phyloP scores from a whole-genome alignment of 1,140 invertebrate species.

The Macrosteles quadrilineatus region DNA sequence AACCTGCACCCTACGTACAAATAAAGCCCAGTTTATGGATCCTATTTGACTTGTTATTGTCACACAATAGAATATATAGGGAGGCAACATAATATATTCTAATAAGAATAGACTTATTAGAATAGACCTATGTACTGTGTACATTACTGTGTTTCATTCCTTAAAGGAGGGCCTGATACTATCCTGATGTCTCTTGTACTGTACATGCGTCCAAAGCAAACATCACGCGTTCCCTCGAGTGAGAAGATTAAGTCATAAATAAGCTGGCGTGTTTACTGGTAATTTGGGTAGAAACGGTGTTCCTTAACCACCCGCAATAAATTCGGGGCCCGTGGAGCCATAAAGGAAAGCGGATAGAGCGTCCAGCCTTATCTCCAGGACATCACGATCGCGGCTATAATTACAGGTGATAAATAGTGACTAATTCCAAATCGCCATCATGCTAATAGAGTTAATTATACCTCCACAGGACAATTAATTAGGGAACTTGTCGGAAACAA shows the following conservation, averaged over 20 bases:
- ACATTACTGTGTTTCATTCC: no score
- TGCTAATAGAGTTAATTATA: conserved; percentile 22
- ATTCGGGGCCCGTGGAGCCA: conserved; percentile 21
- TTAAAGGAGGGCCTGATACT: no score
- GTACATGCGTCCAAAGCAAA: no score
- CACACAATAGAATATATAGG: no score
- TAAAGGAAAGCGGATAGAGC: conserved; percentile 11
- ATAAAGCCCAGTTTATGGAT: no score
- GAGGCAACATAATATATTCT: no score
- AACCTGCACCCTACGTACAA: no score
- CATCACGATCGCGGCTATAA: conserved; percentile 7
- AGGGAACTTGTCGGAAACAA: conserved; percentile 26
- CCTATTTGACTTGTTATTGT: no score
- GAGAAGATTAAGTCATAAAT: conserved; percentile 26
- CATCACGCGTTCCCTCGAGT: not conserved
- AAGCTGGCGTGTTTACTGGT: conserved; percentile 15
- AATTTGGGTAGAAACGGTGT: conserved; percentile 19
- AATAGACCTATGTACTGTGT: no score
- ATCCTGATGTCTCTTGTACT: no score
- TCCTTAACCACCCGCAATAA: conserved; percentile 21
- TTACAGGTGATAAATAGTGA: conserved; percentile 25
- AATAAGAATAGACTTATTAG: no score
- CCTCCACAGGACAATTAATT: conserved; percentile 19
- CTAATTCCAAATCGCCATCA: conserved; percentile 21
- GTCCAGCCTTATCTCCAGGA: conserved; percentile 18